phyloP scores from a whole-genome alignment of 2,113 vertebrate species.

The Clarias magur region DNA sequence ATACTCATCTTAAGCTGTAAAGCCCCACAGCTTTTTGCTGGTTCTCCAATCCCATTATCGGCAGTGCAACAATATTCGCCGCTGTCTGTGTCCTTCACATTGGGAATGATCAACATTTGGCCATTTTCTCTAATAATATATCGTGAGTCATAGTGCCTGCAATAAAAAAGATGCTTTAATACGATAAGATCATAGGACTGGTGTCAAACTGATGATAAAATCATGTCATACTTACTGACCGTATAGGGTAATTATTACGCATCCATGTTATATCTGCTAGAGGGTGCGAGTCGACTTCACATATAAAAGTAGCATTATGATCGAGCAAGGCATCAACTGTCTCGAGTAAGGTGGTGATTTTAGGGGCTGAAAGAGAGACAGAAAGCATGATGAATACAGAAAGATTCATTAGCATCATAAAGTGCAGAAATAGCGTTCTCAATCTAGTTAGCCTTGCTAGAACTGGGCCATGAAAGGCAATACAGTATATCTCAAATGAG shows the following conservation, averaged over 20 bases:
- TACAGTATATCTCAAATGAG: conserved; percentile 5
- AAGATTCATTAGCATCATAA: conserved; percentile 33
- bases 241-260: conserved; percentile 91
- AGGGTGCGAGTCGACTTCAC: conserved; percentile 89
- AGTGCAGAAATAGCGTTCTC: conserved; percentile 17
- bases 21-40: conserved; percentile 90
- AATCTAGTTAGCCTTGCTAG: conserved; percentile 8
- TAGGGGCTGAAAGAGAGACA: conserved; percentile 75
- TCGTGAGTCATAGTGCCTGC: conserved; percentile 88
- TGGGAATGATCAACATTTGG: conserved; percentile 89
- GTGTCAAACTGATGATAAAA: not conserved
- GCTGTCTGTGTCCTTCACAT: conserved; percentile 85
- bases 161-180: conserved; percentile 14
- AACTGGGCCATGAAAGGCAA: conserved; percentile 15
- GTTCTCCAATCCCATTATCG: conserved; percentile 83
- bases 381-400: conserved; percentile 3
- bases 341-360: conserved; percentile 88
- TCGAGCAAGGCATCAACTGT: conserved; percentile 88
- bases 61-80: conserved; percentile 93
- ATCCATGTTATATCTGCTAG: conserved; percentile 89
- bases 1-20: conserved; percentile 98
- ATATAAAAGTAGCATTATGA: conserved; percentile 92
- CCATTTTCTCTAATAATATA: conserved; percentile 87
- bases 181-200: not conserved
- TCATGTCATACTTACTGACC: conserved; percentile 67